Conservation (phyloP, 2,113 vertebrate genomes). For the Megaleporinus macrocephalus region DNA sequence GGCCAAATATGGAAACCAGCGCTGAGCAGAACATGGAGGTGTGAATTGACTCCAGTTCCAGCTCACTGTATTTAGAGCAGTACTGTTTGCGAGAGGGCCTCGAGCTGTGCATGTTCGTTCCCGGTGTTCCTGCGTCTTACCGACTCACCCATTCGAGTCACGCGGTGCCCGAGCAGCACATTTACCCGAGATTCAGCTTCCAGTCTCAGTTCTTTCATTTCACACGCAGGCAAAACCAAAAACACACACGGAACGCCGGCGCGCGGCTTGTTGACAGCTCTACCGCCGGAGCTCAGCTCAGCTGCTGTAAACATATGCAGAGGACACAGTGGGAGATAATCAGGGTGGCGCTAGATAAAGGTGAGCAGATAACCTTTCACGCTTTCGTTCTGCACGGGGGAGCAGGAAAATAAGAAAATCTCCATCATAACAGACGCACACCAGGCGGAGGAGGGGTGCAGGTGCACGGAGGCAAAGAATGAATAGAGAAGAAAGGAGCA, state of each 20-base stretch:
- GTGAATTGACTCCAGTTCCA: too few species aligned
- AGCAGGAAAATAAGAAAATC: conserved; percentile 33
- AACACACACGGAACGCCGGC: background rate
- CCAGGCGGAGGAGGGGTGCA: background rate
- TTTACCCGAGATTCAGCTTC: background rate
- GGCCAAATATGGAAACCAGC: too few species aligned
- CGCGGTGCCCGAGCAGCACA: background rate
- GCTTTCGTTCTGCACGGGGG: conserved; percentile 27
- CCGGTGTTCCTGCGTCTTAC: too few species aligned
- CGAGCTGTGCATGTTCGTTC: too few species aligned
- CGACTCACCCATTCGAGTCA: too few species aligned
- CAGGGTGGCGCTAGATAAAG: conserved; percentile 33
- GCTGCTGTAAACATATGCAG: conserved; percentile 34
- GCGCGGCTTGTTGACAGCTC: background rate
- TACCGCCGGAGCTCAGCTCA: conserved; percentile 8
- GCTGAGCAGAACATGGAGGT: too few species aligned
- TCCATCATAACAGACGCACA: conserved; percentile 36
- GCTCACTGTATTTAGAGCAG: too few species aligned
- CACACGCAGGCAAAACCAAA: background rate
- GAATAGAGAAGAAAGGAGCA: background rate
- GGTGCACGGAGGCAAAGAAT: background rate
- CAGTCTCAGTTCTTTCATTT: background rate
- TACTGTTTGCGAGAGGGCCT: too few species aligned
- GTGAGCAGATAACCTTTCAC: conserved; percentile 46
- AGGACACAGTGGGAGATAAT: conserved; percentile 31